Conservation (phyloP, 2,888 invertebrate genomes). For the Sipha maydis region DNA sequence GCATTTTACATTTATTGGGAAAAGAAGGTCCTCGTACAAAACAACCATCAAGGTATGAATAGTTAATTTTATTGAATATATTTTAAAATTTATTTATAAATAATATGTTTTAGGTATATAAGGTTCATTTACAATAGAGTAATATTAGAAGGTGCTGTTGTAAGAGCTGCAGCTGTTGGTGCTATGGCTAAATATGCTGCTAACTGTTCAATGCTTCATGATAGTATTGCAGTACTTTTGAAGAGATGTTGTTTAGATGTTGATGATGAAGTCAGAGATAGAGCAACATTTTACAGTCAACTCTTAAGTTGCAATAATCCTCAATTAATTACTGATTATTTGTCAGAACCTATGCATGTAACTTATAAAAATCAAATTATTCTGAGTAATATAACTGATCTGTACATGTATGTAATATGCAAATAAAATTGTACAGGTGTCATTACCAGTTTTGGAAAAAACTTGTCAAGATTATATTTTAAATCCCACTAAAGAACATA, state of each 20-base stretch:
- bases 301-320: slow-evolving; percentile 80
- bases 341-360: slow-evolving; percentile 77
- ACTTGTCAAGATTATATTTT: slow-evolving; percentile 84
- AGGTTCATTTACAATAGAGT: slow-evolving; percentile 90
- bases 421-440: slow-evolving; percentile 71
- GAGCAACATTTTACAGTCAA: slow-evolving; percentile 94
- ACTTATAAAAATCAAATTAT: slow-evolving; percentile 52
- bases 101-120: slow-evolving; percentile 73
- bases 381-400: neutral
- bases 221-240: slow-evolving; percentile 84
- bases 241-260: slow-evolving; percentile 93
- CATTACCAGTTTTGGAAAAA: slow-evolving; percentile 88
- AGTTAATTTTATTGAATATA: slow-evolving; percentile 7
- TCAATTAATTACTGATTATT: slow-evolving; percentile 80
- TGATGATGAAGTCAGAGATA: slow-evolving; percentile 97
- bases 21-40: slow-evolving; percentile 96
- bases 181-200: slow-evolving; percentile 98
- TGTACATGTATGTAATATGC: neutral
- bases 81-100: neutral
- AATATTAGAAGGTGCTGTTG: slow-evolving; percentile 94
- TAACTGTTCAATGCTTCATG: slow-evolving; percentile 86
- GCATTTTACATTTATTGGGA: slow-evolving; percentile 94
- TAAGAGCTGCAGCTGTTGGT: slow-evolving; percentile 96
- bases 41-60: slow-evolving; percentile 79
- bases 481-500: slow-evolving; percentile 77